These are phyloP conservation scores for Rhabdophis nuchalis DNA, from an alignment of 2,797 vertebrate species.

Conservation along the genomic window DNA sequence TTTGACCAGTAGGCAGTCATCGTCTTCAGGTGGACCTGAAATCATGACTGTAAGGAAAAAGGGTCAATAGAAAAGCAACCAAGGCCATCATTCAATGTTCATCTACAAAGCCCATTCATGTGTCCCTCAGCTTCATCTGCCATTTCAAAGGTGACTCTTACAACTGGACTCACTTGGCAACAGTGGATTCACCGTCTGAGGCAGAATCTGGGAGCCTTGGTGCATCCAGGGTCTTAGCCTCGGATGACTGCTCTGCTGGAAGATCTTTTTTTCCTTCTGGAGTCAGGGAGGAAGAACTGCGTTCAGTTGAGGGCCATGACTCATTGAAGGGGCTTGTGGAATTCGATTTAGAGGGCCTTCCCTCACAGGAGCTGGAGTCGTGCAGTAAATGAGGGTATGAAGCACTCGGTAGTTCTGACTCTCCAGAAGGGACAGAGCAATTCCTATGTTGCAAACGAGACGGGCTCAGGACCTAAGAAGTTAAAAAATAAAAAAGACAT, in stretches of 20 bases:
- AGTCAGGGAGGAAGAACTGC: conserved; percentile 54
- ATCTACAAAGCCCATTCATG: not conserved
- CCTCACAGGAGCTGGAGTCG: conserved; percentile 20
- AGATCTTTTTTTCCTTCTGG: conserved; percentile 22
- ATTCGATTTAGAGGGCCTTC: conserved; percentile 9
- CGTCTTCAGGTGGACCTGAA: not conserved
- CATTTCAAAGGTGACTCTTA: not conserved
- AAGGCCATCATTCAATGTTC: not conserved
- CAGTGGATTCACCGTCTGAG: conserved; percentile 49
- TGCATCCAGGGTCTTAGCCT: not conserved
- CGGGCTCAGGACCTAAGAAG: conserved; percentile 67
- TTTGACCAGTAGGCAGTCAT: not conserved
- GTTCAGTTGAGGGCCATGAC: conserved; percentile 77
- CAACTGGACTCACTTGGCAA: conserved; percentile 60
- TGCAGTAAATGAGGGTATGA: conserved; percentile 34
- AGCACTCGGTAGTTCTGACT: conserved; percentile 14
- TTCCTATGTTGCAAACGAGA: conserved; percentile 34
- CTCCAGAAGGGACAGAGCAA: not conserved
- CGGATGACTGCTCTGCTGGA: not conserved
- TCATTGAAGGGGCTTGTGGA: conserved; percentile 65
- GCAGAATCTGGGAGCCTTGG: not conserved
- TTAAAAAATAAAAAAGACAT: not conserved
- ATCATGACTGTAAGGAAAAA: not conserved
- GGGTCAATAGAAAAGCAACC: not conserved
- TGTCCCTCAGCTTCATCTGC: not conserved